phyloP scores from a whole-genome alignment of 2,113 vertebrate genomes.

The Phrynocephalus versicolor region DNA sequence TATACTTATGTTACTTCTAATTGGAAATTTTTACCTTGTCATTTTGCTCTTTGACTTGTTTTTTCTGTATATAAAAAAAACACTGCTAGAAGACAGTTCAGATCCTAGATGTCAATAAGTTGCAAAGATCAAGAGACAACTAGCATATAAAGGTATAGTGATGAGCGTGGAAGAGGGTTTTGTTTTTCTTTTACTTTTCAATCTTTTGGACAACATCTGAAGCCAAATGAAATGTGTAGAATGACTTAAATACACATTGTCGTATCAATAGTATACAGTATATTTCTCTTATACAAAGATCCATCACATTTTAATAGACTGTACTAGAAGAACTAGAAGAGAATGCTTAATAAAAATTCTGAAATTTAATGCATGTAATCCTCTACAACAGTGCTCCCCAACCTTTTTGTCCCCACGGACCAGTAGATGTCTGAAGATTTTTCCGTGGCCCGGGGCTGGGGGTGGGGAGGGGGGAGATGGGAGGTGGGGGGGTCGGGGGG shows the following conservation, averaged over 20 bases:
- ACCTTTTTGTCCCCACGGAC: no score
- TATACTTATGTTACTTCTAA: no score
- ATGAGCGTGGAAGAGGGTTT: background rate
- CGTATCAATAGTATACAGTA: no score
- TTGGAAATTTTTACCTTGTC: no score
- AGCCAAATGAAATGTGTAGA: background rate
- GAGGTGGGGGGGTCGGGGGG: no score
- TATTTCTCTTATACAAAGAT: background rate
- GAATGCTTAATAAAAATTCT: background rate
- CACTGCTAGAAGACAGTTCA: background rate
- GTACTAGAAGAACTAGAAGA: background rate
- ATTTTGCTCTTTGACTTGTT: background rate
- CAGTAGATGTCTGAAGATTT: no score
- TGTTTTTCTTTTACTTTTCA: background rate
- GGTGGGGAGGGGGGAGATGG: no score
- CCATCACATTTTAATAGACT: background rate
- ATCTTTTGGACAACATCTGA: background rate
- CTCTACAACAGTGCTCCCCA: no score
- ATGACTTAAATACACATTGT: background rate
- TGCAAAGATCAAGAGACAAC: background rate
- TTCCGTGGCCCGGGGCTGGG: no score
- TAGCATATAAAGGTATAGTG: background rate
- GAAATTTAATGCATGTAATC: background rate
- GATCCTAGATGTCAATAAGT: background rate
- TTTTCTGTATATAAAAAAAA: background rate